Percentiles rank a stretch among this genome's conserved stretches.
phyloP scores from a whole-genome alignment of 1,140 invertebrate genomes.

The Lerema accius region DNA sequence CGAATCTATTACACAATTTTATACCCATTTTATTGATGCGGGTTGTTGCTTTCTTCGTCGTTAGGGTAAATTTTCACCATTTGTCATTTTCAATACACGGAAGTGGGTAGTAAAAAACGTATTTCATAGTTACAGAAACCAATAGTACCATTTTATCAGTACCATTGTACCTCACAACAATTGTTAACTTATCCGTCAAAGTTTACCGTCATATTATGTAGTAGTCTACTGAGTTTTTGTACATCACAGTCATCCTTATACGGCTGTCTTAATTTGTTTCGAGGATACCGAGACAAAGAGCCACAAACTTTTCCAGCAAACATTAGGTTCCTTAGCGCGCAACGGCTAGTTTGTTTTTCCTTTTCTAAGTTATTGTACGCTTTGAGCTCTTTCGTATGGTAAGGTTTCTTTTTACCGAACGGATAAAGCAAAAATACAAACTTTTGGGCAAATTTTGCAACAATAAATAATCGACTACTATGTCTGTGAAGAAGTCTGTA shows the following conservation, averaged over 20 bases:
- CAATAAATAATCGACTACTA: too few relatives aligned
- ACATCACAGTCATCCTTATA: neutral
- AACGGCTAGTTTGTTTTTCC: slow-evolving; percentile 9
- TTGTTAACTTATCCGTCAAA: too few relatives aligned
- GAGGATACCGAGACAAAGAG: slow-evolving; percentile 23
- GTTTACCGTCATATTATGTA: too few relatives aligned
- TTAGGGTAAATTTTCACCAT: slow-evolving; percentile 7
- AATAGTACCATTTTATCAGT: too few relatives aligned
- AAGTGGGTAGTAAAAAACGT: too few relatives aligned
- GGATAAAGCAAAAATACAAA: neutral
- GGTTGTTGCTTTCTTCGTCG: slow-evolving; percentile 14
- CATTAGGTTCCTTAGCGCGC: slow-evolving; percentile 23
- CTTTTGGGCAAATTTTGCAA: too few relatives aligned
- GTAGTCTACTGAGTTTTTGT: neutral
- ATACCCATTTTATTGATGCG: slow-evolving; percentile 30
- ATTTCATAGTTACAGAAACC: too few relatives aligned
- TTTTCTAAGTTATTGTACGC: slow-evolving; percentile 15
- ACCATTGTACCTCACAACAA: too few relatives aligned
- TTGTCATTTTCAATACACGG: too few relatives aligned
- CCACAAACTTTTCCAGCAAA: slow-evolving; percentile 23
- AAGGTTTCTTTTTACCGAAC: slow-evolving; percentile 2
- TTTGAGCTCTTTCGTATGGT: slow-evolving; percentile 8
- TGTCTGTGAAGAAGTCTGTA: too few relatives aligned
- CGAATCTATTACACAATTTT: slow-evolving; percentile 36
- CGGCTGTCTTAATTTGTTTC: slow-evolving; percentile 22